A percentile compares a stretch with the other conserved stretches of the same genome.
Evolutionary conservation across 2,888 invertebrate genomes (phyloP).

Genomic region (Ctena decussata): DNA sequence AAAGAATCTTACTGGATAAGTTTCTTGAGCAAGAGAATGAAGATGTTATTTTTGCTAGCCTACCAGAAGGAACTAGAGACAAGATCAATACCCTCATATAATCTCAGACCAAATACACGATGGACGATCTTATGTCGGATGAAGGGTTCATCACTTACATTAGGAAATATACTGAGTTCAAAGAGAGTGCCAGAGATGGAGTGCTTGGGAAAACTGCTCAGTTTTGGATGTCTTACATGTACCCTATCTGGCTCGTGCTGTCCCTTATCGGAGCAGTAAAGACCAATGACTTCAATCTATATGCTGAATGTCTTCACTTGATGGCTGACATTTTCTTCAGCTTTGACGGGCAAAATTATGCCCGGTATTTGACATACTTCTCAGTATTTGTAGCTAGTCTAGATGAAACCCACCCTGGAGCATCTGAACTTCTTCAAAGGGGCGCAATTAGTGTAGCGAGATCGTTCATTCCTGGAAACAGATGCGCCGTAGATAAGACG

Average conservation of each 20-base stretch:
- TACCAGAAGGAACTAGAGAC: neutral
- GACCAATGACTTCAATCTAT: too few species aligned
- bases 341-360: conserved; percentile 65
- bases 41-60: neutral
- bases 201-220: conserved; percentile 37
- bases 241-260: conserved; percentile 56
- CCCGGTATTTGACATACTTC: conserved; percentile 59
- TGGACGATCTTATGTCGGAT: conserved; percentile 8
- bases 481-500: conserved; percentile 64
- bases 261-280: too few species aligned
- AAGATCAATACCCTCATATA: neutral
- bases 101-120: neutral
- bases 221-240: conserved; percentile 56
- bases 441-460: conserved; percentile 66
- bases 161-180: conserved; percentile 11
- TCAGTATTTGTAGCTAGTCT: conserved; percentile 55
- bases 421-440: conserved; percentile 37
- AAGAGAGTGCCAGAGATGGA: conserved; percentile 17
- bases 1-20: conserved; percentile 41
- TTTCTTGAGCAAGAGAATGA: conserved; percentile 7
- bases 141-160: neutral
- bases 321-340: conserved; percentile 63
- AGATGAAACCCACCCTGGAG: conserved; percentile 60
- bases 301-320: conserved; percentile 21
- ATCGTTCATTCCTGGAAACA: conserved; percentile 64